These are phyloP conservation scores for Tachina grossa DNA, from an alignment of 2,888 invertebrate species.

Conservation along the genomic window DNA sequence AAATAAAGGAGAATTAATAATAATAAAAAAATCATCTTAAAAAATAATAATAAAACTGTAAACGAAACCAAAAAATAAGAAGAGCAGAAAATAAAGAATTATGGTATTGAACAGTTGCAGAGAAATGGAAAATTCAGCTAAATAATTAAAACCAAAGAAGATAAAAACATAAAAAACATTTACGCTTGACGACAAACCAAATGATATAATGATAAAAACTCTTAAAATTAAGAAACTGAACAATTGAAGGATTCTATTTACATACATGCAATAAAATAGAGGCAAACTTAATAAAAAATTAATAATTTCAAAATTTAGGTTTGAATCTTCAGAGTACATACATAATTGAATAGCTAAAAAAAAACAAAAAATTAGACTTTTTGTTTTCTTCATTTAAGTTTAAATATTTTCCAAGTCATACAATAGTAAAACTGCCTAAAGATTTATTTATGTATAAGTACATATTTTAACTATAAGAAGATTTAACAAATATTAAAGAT, in stretches of 20 bases:
- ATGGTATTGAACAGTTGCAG: constrained; percentile 28
- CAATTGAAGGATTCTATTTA: constrained; percentile 57
- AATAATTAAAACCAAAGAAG: constrained; percentile 55
- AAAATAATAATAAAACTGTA: constrained; percentile 44
- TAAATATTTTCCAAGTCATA: constrained; percentile 58
- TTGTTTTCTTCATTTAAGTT: constrained; percentile 39
- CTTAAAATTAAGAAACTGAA: constrained; percentile 50
- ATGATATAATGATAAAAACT: constrained; percentile 31
- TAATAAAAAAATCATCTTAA: constrained; percentile 30
- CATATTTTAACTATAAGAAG: constrained; percentile 46
- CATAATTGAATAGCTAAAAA: constrained; percentile 18
- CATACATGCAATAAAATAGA: constrained; percentile 5
- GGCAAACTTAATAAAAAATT: constrained; percentile 36
- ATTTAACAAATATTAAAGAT: constrained; percentile 31
- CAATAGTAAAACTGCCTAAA: constrained; percentile 71
- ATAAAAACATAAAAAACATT: constrained; percentile 48
- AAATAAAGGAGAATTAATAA: constrained; percentile 36
- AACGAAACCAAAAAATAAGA: constrained; percentile 48
- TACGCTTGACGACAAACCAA: constrained; percentile 68
- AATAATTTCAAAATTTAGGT: constrained; percentile 27
- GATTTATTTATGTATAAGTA: constrained; percentile 55
- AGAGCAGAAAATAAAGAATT: constrained; percentile 34
- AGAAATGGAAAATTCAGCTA: constrained; percentile 60
- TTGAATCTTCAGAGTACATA: constrained; percentile 47
- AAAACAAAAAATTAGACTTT: background rate